phyloP scores from a whole-genome alignment of 2,888 invertebrate genomes.

The Kuschelorhynchus macadamiae region DNA sequence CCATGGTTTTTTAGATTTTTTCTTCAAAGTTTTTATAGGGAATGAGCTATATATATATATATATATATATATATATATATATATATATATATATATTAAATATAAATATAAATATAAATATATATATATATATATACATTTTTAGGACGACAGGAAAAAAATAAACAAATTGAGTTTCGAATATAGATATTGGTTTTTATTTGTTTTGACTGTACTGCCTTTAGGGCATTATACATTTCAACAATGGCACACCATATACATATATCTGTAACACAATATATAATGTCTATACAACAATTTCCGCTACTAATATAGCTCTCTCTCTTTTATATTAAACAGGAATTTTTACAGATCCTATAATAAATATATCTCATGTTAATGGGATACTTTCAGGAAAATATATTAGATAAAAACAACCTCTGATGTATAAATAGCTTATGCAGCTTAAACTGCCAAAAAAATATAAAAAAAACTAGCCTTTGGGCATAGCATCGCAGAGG shows the following conservation, averaged over 20 bases:
- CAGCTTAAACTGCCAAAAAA: background rate
- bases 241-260: slow-evolving; percentile 69
- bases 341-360: slow-evolving; percentile 59
- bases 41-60: no score
- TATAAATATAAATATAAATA: no score
- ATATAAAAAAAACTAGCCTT: slow-evolving; percentile 5
- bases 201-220: slow-evolving; percentile 67
- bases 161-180: no score
- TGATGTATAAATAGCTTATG: slow-evolving; percentile 25
- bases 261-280: slow-evolving; percentile 67
- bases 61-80: no score
- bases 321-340: slow-evolving; percentile 53
- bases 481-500: no score
- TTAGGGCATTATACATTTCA: slow-evolving; percentile 64
- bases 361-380: slow-evolving; percentile 53
- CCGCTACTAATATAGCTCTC: slow-evolving; percentile 60
- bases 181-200: slow-evolving; percentile 59
- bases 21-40: no score
- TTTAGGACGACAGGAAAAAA: no score
- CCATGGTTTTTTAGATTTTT: no score
- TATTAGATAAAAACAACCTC: slow-evolving; percentile 39
- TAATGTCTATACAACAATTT: slow-evolving; percentile 58
- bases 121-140: no score
- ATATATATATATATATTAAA: no score
- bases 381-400: slow-evolving; percentile 11